Evolutionary conservation across 37 sponge, comb jelly and placozoan genomes (phyloP).

Genomic region (Diacarnus erythraeanus): DNA sequence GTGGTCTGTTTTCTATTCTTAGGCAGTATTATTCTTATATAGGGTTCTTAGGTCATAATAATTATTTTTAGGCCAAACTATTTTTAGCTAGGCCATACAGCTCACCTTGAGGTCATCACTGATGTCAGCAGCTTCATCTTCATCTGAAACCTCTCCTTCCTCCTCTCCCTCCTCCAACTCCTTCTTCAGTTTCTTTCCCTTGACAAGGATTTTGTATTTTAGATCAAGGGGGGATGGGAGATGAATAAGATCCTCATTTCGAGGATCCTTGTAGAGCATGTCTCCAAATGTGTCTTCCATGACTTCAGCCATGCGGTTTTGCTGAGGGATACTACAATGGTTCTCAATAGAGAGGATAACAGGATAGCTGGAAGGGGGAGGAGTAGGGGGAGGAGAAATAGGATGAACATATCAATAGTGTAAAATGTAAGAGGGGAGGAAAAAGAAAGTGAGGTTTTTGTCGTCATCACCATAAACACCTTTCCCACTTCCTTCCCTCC

Average conservation of each 20-base stretch:
- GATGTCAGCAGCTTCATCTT: slow-evolving; percentile 51
- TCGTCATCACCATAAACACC: too few species aligned
- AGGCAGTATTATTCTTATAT: too few species aligned
- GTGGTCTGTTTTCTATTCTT: too few species aligned
- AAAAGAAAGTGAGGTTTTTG: background rate
- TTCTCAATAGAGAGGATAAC: slow-evolving; percentile 91
- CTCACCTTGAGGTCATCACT: too few species aligned
- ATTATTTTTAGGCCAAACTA: too few species aligned
- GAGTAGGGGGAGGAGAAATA: background rate
- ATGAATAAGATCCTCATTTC: background rate
- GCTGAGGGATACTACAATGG: slow-evolving; percentile 61
- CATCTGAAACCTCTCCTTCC: slow-evolving; percentile 56
- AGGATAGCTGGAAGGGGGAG: slow-evolving; percentile 27
- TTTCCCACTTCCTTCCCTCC: too few species aligned
- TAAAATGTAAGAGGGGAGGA: background rate
- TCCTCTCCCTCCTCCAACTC: slow-evolving; percentile 24
- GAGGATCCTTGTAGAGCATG: slow-evolving; percentile 2
- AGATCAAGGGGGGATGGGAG: slow-evolving; percentile 46
- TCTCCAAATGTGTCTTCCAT: slow-evolving; percentile 60
- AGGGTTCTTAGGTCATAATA: too few species aligned
- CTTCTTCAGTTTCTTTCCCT: slow-evolving; percentile 49
- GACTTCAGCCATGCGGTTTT: slow-evolving; percentile 56
- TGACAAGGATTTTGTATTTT: slow-evolving; percentile 44
- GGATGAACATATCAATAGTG: background rate
- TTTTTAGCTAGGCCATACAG: too few species aligned